Conservation (phyloP, 2,113 vertebrate genomes). For the Columba livia region DNA sequence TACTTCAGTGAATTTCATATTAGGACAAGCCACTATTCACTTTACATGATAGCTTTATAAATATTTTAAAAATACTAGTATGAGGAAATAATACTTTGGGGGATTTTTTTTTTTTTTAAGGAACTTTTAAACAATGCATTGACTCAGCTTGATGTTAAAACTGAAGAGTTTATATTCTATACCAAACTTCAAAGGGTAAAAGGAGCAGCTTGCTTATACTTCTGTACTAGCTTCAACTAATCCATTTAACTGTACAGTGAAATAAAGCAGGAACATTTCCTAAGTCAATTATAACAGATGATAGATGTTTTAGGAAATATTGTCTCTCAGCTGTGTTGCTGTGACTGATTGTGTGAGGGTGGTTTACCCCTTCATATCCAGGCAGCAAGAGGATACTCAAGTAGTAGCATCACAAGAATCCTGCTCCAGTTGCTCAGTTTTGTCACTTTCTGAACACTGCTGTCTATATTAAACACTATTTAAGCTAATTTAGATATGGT, state of each 20-base stretch:
- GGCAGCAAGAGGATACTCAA: fast-evolving
- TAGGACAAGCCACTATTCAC: not conserved
- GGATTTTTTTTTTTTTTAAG: not conserved
- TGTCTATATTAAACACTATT: not conserved
- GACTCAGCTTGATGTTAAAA: not conserved
- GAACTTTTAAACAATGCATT: not conserved
- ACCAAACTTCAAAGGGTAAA: not conserved
- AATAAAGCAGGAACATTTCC: not conserved
- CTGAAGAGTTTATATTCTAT: not conserved
- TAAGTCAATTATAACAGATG: not conserved
- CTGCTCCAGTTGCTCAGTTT: not conserved
- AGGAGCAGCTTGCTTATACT: not conserved
- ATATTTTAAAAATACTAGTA: not conserved
- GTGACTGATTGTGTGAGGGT: not conserved
- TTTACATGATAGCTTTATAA: not conserved
- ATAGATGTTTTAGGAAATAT: not conserved
- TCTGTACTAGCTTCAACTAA: not conserved
- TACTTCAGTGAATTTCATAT: not conserved
- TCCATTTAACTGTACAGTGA: not conserved
- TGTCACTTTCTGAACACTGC: not conserved
- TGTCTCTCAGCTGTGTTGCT: not conserved
- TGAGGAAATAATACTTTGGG: not conserved
- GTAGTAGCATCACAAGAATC: fast-evolving
- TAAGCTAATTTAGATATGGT: not conserved
- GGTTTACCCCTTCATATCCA: not conserved